These are phyloP conservation scores for Drosophila diplacantha DNA, from an alignment of 2,888 invertebrate species.

Conservation along the genomic window DNA sequence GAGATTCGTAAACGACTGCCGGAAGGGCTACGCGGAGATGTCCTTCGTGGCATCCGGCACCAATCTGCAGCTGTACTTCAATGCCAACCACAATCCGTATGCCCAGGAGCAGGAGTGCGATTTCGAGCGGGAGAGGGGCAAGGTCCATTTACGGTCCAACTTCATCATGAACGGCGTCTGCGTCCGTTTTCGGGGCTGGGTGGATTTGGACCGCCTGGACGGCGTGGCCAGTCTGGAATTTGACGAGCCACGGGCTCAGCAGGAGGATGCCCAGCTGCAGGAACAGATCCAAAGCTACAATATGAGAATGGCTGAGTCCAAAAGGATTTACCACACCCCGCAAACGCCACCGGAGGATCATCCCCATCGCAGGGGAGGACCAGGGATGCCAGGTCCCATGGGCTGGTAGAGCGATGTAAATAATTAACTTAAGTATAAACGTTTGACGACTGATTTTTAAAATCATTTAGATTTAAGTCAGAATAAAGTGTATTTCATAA, in stretches of 20 bases:
- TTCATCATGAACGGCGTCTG: conserved; percentile 99
- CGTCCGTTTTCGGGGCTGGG: conserved; percentile 95
- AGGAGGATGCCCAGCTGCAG: conserved; percentile 90
- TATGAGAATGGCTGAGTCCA: conserved; percentile 51
- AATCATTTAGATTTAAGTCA: neutral
- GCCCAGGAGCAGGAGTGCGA: conserved; percentile 88
- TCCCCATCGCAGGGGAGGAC: conserved; percentile 30
- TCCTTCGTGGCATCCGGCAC: conserved; percentile 96
- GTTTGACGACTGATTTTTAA: conserved; percentile 6
- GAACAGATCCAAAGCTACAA: conserved; percentile 55
- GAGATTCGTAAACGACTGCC: conserved; percentile 92
- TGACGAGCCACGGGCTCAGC: conserved; percentile 92
- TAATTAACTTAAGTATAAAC: neutral
- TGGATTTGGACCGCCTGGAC: conserved; percentile 93
- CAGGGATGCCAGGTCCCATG: conserved; percentile 44
- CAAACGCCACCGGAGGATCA: conserved; percentile 55
- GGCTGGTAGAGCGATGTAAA: conserved; percentile 41
- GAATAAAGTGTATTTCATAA: neutral
- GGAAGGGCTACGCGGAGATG: conserved; percentile 95
- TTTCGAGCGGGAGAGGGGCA: conserved; percentile 95
- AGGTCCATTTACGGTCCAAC: conserved; percentile 93
- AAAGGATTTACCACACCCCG: conserved; percentile 47
- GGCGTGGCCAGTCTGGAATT: conserved; percentile 94
- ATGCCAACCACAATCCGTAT: conserved; percentile 79
- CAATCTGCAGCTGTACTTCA: conserved; percentile 92